Conservation (phyloP, 2,113 vertebrate species). For the Edolisoma coerulescens region DNA sequence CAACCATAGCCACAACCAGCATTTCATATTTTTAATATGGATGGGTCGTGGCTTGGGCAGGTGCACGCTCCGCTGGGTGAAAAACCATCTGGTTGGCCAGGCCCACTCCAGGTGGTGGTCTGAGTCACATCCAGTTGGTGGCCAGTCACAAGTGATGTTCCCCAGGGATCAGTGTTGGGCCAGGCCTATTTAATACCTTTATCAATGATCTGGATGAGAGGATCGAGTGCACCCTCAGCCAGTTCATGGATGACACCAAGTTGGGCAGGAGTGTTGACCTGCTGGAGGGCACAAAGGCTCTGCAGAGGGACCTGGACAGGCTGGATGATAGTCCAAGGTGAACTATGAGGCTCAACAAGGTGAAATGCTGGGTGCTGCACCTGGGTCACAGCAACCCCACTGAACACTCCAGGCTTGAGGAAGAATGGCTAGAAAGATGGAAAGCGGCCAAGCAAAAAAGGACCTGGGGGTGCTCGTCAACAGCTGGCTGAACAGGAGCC, state of each 20-base stretch:
- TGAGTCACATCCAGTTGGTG: not conserved
- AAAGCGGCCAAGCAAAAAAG: not conserved
- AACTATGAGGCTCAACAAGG: not conserved
- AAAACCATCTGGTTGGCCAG: not conserved
- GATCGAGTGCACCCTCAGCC: not conserved
- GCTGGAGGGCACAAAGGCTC: not conserved
- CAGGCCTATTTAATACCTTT: not conserved
- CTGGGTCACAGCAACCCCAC: too few species aligned
- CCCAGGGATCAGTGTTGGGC: not conserved
- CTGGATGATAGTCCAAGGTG: not conserved
- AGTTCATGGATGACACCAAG: not conserved
- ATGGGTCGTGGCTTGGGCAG: not conserved
- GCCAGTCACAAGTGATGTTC: not conserved
- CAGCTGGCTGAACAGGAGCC: not conserved
- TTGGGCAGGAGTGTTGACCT: not conserved
- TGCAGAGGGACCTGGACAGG: not conserved
- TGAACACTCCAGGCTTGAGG: not conserved
- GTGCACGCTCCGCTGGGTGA: not conserved
- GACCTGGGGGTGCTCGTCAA: not conserved
- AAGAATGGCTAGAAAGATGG: not conserved
- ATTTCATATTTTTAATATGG: not conserved
- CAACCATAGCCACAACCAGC: accelerated
- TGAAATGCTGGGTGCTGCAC: not conserved
- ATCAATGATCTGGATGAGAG: not conserved
- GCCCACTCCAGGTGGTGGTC: not conserved